Percentiles rank a stretch among this genome's conserved stretches.
Conservation (phyloP, 92 coral and sea anemone genomes). For the Phenganax subtilis region DNA sequence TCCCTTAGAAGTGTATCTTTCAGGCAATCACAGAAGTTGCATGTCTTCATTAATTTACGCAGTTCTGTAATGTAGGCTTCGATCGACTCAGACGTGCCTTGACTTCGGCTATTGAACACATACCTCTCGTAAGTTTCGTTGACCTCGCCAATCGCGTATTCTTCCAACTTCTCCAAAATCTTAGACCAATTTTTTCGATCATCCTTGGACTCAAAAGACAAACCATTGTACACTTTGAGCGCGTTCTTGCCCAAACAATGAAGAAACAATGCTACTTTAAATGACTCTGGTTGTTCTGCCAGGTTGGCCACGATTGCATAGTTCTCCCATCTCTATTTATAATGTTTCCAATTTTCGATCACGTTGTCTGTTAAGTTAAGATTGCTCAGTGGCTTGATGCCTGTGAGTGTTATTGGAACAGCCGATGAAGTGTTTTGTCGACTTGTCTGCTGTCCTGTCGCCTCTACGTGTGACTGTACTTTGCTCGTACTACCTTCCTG, state of each 20-base stretch:
- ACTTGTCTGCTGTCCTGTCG: not conserved
- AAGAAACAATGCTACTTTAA: conserved; percentile 46
- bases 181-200: conserved; percentile 23
- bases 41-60: conserved; percentile 47
- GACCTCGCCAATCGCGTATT: conserved; percentile 50
- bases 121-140: conserved; percentile 54
- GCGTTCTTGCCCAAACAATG: conserved; percentile 51
- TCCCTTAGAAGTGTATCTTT: conserved; percentile 43
- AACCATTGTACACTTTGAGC: conserved; percentile 33
- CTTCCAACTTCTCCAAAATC: conserved; percentile 46
- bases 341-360: conserved; percentile 32
- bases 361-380: conserved; percentile 12
- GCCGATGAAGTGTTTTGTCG: not conserved
- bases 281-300: conserved; percentile 33
- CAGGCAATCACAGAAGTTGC: conserved; percentile 48
- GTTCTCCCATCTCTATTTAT: conserved; percentile 35
- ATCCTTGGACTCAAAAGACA: conserved; percentile 23
- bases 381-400: conserved; percentile 14
- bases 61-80: conserved; percentile 48
- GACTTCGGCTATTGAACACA: conserved; percentile 44
- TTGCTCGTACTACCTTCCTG: not conserved
- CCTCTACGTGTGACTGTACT: not conserved
- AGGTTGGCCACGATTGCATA: conserved; percentile 44
- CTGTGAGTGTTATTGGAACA: conserved; percentile 10
- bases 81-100: conserved; percentile 37